Conservation (phyloP, 2,113 vertebrate species). For the Tenrec ecaudatus region DNA sequence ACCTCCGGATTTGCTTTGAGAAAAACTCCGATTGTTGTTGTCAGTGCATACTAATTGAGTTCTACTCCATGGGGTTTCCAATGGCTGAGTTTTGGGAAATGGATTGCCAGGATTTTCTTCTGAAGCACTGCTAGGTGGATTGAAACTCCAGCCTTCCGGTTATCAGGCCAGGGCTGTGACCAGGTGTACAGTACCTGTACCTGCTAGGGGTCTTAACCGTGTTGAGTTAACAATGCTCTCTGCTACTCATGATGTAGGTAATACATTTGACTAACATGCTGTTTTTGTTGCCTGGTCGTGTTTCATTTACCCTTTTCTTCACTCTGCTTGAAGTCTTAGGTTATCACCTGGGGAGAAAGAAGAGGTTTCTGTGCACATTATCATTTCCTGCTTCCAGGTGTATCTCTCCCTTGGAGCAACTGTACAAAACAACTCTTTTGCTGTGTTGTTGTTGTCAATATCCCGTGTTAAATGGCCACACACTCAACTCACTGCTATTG, state of each 20-base stretch:
- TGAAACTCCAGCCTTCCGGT: not conserved
- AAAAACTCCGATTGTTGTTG: not conserved
- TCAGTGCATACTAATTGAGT: not conserved
- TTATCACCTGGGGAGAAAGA: conserved; percentile 33
- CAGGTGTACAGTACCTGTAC: not conserved
- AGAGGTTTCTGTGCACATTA: conserved; percentile 10
- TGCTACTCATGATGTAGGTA: conserved; percentile 54
- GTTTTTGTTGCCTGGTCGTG: conserved; percentile 6
- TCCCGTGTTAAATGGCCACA: no score
- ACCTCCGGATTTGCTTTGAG: not conserved
- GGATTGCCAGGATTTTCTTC: not conserved
- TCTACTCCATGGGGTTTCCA: not conserved
- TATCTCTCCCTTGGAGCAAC: not conserved
- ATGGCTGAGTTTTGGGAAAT: not conserved
- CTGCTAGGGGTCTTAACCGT: not conserved
- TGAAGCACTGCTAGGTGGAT: not conserved
- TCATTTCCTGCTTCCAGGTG: conserved; percentile 8
- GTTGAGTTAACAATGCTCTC: conserved; percentile 42
- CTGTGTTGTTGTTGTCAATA: not conserved
- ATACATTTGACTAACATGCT: conserved; percentile 42
- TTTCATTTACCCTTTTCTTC: conserved; percentile 60
- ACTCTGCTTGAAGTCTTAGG: not conserved
- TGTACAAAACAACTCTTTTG: not conserved
- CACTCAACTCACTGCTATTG: no score
- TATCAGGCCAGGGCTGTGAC: not conserved